Evolutionary conservation across 2,797 vertebrate species (phyloP).

Genomic region (Pogonophryne albipinna): DNA sequence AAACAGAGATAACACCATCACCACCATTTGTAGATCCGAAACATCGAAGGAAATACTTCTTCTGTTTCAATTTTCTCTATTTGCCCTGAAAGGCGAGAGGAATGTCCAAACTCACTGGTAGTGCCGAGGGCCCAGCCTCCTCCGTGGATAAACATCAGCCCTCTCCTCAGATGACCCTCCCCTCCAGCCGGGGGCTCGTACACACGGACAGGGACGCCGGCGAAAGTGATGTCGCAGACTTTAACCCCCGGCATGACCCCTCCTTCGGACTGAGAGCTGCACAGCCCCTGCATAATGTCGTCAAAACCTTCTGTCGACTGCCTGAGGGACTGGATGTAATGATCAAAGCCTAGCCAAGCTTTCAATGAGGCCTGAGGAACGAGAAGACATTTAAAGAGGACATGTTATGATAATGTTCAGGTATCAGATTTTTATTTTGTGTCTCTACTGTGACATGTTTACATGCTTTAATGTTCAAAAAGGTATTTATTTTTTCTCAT

Average conservation of each 20-base stretch:
- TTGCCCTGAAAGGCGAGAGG: not conserved
- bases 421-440: no score
- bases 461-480: no score
- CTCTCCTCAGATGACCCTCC: conserved; percentile 85
- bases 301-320: conserved; percentile 74
- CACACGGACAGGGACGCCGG: conserved; percentile 89
- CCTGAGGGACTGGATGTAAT: conserved; percentile 83
- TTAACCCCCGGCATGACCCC: conserved; percentile 76
- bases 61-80: not conserved
- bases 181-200: conserved; percentile 86
- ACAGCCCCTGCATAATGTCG: conserved; percentile 52
- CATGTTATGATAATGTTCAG: no score
- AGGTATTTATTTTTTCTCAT: no score
- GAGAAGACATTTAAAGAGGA: not conserved
- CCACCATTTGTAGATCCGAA: no score
- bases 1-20: no score
- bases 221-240: conserved; percentile 88
- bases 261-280: conserved; percentile 52
- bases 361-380: conserved; percentile 84
- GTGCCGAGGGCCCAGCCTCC: conserved; percentile 94
- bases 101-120: conserved; percentile 85
- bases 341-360: conserved; percentile 86
- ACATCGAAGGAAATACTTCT: no score
- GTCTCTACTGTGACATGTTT: no score
- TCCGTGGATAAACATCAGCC: conserved; percentile 91